Base-by-base conservation (phyloP, 1,140 invertebrate genomes). In the Macrocentrus cingulum region DNA sequence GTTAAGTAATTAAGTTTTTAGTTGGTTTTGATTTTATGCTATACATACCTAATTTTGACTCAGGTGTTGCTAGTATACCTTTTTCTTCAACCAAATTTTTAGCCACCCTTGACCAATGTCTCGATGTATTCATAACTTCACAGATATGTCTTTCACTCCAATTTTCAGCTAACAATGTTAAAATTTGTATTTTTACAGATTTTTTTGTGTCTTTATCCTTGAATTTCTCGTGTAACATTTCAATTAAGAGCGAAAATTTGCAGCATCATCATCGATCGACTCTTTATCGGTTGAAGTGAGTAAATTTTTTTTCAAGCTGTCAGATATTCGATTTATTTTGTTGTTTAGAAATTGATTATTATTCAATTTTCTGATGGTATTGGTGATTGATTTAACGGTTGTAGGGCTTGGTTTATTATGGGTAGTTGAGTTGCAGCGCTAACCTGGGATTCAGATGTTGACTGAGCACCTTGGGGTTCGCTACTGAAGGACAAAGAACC, bases 1-100 rank as follows among this genome's bases (percentile, higher is more conserved):
- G 4, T 45, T 45, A 45, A 0, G 42, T 45, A 44, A 44, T 44
- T 45, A 6, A 34, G 42, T 45, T 20, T 45, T 45, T 20, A 45
- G 42, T 19, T 45, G 42, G 18, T 20, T 19, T 45, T 6, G 22
- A 45, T 45, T 45, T 20, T 18, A 45, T 20, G 42, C 42, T 16
- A 45, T 45, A 45, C 42, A 16, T 45, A 45, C 42, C 42, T 45
- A 45, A 45, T 45, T 45, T 45, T 18, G 42, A 45, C 22, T 45
- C 42, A 45, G 42, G 42, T 45, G 42, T 45, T 22, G 42, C 18
- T 19, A 45, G 42, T 45, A 45, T 0, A 45, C 42, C 42, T 20
- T 22, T 45, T 45, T 45, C 42, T 45, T 19, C 2, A 45, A 45
- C 42, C 19, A 45, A 45, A 2, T 45, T 45, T 45, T 45, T 45